phyloP scores from a whole-genome alignment of 2,888 invertebrate genomes.

The Zonitis immaculata region DNA sequence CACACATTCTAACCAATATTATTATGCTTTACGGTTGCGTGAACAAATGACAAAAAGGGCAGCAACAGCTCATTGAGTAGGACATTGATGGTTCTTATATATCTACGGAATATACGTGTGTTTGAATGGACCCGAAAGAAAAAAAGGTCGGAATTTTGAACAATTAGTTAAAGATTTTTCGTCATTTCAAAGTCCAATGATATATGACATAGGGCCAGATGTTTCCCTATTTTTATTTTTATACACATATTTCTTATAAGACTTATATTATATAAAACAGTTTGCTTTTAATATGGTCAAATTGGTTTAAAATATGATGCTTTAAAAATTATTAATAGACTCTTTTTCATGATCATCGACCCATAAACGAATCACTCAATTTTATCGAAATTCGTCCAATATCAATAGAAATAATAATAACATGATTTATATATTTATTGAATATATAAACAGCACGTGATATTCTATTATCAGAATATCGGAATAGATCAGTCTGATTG shows the following conservation, averaged over 20 bases:
- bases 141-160: conserved; percentile 35
- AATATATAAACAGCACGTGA: too few relatives aligned
- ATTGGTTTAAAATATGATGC: conserved; percentile 47
- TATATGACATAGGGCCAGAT: conserved; percentile 42
- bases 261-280: too few relatives aligned
- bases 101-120: too few relatives aligned
- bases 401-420: too few relatives aligned
- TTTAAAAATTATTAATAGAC: conserved; percentile 38
- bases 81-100: conserved; percentile 38
- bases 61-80: too few relatives aligned
- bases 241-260: conserved; percentile 17
- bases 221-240: conserved; percentile 25
- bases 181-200: conserved; percentile 42
- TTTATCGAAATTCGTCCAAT: neutral
- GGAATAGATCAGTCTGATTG: too few relatives aligned
- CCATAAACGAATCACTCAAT: neutral
- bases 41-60: conserved; percentile 41
- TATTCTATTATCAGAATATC: too few relatives aligned
- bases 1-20: conserved; percentile 26
- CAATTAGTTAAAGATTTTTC: conserved; percentile 47
- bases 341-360: conserved; percentile 17
- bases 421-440: too few relatives aligned
- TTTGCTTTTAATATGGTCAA: conserved; percentile 48
- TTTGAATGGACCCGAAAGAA: conserved; percentile 33
- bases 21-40: conserved; percentile 40